phyloP scores from a whole-genome alignment of 2,113 vertebrate species.

The Aegypius monachus region DNA sequence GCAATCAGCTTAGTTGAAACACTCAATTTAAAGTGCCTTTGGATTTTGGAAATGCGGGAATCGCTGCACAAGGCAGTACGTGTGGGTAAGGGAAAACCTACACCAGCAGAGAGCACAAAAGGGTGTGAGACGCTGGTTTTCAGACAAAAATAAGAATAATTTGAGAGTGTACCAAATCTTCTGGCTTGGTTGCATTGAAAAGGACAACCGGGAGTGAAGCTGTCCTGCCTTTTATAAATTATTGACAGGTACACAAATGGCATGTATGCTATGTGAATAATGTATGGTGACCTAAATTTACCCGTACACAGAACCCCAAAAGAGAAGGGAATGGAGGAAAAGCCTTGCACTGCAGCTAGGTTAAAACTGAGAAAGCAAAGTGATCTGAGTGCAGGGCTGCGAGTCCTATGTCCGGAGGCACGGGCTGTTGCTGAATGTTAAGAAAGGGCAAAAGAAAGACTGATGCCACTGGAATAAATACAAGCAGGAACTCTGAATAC shows the following conservation, averaged over 20 bases:
- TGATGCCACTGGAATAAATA: neutral
- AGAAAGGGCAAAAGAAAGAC: neutral
- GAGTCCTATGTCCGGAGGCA: fast-evolving
- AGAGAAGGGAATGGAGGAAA: neutral
- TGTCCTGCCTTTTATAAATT: neutral
- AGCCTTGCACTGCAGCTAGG: neutral
- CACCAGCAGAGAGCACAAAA: neutral
- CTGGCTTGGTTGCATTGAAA: neutral
- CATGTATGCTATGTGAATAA: fast-evolving
- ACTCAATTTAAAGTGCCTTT: too few relatives aligned
- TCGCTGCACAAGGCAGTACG: neutral
- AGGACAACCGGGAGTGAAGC: neutral
- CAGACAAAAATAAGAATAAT: neutral
- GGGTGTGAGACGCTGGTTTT: neutral
- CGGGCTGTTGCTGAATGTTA: neutral
- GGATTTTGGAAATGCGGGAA: too few relatives aligned
- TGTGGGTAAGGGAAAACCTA: neutral
- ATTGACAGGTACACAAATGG: neutral
- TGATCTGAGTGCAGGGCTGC: neutral
- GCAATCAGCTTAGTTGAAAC: too few relatives aligned
- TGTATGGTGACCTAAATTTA: neutral
- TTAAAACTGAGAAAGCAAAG: neutral
- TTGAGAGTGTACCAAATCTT: neutral
- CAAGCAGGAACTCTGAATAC: neutral
- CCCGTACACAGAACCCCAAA: neutral